Percentiles rank a stretch among this genome's conserved stretches.
Evolutionary conservation across 2,888 invertebrate genomes (phyloP).

Genomic region (Ormyrus pomaceus): DNA sequence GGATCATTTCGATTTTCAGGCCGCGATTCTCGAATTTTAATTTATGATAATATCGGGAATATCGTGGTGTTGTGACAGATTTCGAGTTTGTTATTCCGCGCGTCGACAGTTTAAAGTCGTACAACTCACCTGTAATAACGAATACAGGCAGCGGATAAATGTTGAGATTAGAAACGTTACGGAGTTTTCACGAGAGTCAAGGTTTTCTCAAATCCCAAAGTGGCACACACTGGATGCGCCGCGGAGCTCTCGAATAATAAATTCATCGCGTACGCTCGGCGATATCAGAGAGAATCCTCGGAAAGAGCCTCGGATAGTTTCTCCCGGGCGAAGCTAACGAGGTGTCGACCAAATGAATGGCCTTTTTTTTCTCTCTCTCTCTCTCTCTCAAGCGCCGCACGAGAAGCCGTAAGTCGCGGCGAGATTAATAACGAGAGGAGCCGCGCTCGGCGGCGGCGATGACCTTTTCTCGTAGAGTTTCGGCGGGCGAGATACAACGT

Average conservation of each 20-base stretch:
- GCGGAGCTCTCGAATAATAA: conserved; percentile 14
- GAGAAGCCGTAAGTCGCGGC: not conserved
- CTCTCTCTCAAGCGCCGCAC: not conserved
- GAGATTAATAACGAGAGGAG: conserved; percentile 43
- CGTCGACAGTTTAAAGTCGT: too few relatives aligned
- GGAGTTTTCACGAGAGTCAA: not conserved
- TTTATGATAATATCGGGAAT: too few relatives aligned
- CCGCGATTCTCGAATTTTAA: not conserved
- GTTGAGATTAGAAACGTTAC: not conserved
- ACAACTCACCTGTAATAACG: too few relatives aligned
- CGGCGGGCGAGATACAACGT: conserved; percentile 31
- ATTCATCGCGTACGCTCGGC: not conserved
- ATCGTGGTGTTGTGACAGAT: too few relatives aligned
- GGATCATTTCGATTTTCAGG: conserved; percentile 3
- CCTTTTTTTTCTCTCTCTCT: conserved; percentile 5
- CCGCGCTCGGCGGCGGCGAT: conserved; percentile 1
- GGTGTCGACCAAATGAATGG: conserved; percentile 40
- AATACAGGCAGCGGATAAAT: too few relatives aligned
- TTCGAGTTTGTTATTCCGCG: too few relatives aligned
- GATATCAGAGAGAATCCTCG: conserved; percentile 1
- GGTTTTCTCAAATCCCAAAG: conserved; percentile 8
- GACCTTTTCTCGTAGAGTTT: conserved; percentile 2
- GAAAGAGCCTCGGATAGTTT: conserved; percentile 23
- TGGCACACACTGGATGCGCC: not conserved
- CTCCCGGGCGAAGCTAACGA: conserved; percentile 29